Evolutionary conservation across 2,113 vertebrate genomes (phyloP).

Genomic region (Origma solitaria): DNA sequence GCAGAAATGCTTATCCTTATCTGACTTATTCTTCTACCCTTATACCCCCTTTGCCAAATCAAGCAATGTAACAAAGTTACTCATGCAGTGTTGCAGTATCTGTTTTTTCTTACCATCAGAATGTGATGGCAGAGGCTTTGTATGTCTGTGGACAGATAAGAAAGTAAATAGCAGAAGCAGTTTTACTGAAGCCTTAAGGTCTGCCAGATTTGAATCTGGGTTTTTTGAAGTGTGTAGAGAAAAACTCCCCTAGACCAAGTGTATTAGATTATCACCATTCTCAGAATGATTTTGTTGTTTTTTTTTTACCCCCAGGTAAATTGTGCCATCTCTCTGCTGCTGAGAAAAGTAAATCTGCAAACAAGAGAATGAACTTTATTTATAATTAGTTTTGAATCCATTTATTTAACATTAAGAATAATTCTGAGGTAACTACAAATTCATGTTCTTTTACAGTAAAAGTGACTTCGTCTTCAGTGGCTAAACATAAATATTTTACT

Average conservation of each 20-base stretch:
- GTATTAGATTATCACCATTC: background rate
- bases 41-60: accelerated
- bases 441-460: background rate
- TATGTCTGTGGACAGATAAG: background rate
- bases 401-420: background rate
- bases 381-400: background rate
- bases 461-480: background rate
- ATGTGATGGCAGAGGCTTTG: background rate
- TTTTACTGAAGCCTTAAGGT: background rate
- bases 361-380: background rate
- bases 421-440: background rate
- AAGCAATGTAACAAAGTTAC: background rate
- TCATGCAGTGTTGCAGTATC: background rate
- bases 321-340: background rate
- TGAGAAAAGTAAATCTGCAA: background rate
- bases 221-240: background rate
- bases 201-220: background rate
- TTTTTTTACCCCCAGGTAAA: background rate
- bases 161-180: background rate
- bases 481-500: background rate
- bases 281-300: background rate
- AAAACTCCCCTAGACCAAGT: background rate
- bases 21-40: background rate
- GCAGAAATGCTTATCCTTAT: background rate
- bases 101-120: background rate